These are phyloP conservation scores for Goniozus legneri DNA, from an alignment of 1,140 invertebrate genomes.

Conservation along the genomic window DNA sequence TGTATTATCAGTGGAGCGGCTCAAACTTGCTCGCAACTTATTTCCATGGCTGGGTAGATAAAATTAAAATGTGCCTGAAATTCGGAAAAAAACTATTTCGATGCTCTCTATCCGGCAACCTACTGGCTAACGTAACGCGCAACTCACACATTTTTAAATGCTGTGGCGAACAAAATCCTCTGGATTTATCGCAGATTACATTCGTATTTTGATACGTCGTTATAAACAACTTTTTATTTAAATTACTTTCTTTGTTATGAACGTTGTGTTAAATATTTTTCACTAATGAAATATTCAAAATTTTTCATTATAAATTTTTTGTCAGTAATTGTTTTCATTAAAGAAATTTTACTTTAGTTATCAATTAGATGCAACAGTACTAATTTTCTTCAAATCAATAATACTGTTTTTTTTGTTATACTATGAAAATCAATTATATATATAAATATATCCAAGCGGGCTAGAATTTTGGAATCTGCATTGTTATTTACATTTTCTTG, in stretches of 20 bases:
- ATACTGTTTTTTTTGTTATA: neutral
- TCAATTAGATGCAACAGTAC: no score
- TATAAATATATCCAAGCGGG: no score
- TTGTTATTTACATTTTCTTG: constrained; percentile 13
- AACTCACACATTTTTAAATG: constrained; percentile 2
- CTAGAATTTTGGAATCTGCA: neutral
- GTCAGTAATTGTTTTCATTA: no score
- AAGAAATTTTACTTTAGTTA: no score
- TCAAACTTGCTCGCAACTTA: constrained; percentile 12
- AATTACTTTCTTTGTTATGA: neutral
- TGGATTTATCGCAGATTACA: constrained; percentile 18
- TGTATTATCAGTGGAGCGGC: constrained; percentile 15
- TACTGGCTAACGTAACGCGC: constrained; percentile 7
- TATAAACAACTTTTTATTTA: constrained; percentile 4
- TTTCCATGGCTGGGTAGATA: constrained; percentile 15
- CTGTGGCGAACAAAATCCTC: constrained; percentile 11
- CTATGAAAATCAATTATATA: no score
- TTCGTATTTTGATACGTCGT: no score
- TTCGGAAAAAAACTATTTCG: constrained; percentile 6
- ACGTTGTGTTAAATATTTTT: no score
- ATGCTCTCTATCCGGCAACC: constrained; percentile 3
- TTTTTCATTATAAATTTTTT: no score
- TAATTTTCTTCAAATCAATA: no score
- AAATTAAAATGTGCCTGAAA: constrained; percentile 10
- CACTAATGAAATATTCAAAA: no score